phyloP scores from a whole-genome alignment of 2,113 vertebrate genomes.

The Brevimyrus niger region DNA sequence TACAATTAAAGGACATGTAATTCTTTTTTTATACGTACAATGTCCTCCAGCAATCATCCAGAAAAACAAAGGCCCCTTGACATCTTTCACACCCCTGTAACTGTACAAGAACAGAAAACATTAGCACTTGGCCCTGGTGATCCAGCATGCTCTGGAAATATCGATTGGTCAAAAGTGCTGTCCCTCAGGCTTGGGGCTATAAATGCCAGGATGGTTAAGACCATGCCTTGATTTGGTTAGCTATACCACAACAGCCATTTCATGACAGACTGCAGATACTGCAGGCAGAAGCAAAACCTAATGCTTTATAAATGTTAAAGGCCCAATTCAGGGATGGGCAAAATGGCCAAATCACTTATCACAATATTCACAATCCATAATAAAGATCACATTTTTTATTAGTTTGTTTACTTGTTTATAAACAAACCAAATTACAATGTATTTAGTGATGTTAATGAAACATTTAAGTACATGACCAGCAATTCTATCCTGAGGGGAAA shows the following conservation, averaged over 20 bases:
- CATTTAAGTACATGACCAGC: neutral
- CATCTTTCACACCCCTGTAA: conserved; percentile 37
- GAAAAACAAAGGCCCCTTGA: conserved; percentile 15
- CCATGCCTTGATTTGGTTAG: conserved; percentile 24
- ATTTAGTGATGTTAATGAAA: neutral
- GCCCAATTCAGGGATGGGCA: neutral
- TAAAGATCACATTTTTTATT: neutral
- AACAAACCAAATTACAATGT: neutral
- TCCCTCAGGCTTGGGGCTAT: neutral
- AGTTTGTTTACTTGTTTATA: neutral
- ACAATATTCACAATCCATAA: neutral
- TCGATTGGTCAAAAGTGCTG: neutral
- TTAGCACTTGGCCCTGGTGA: conserved; percentile 20
- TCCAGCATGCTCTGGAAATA: conserved; percentile 4
- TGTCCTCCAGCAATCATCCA: conserved; percentile 28
- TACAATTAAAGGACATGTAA: conserved; percentile 26
- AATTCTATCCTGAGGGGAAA: neutral
- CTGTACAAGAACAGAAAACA: conserved; percentile 26
- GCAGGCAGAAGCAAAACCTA: conserved; percentile 4
- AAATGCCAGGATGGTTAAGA: neutral
- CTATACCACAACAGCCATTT: conserved; percentile 19
- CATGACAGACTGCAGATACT: conserved; percentile 14
- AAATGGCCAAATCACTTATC: neutral
- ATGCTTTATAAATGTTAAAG: conserved; percentile 25
- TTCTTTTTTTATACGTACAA: conserved; percentile 17